phyloP scores from a whole-genome alignment of 2,888 invertebrate species.

The Caenorhabditis wallacei region DNA sequence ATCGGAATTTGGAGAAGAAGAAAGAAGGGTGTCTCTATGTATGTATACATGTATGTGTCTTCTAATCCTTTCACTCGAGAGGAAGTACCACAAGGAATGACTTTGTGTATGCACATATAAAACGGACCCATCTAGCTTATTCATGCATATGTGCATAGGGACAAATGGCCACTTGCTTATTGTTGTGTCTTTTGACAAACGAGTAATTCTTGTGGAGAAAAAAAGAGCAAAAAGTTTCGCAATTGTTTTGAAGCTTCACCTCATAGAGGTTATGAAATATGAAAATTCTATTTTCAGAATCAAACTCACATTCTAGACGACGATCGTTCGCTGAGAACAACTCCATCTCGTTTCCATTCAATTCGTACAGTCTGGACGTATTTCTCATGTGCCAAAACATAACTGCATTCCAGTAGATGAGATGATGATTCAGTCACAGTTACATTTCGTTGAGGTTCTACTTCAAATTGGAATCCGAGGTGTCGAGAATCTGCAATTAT shows the following conservation, averaged over 20 bases:
- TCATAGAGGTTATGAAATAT: neutral
- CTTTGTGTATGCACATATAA: conserved; percentile 10
- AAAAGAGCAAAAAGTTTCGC: neutral
- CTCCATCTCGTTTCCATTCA: conserved; percentile 72
- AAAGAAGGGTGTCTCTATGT: neutral
- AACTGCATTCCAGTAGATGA: conserved; percentile 68
- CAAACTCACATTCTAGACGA: conserved; percentile 51
- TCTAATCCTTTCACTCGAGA: conserved; percentile 18
- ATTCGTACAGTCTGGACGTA: conserved; percentile 61
- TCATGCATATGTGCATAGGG: conserved; percentile 44
- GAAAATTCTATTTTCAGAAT: neutral
- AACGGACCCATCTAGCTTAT: conserved; percentile 15
- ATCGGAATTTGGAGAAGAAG: neutral
- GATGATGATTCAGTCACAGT: conserved; percentile 16
- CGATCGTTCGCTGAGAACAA: conserved; percentile 48
- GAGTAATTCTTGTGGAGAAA: neutral
- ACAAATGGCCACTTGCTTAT: conserved; percentile 4
- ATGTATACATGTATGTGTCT: neutral
- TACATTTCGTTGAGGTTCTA: conserved; percentile 47
- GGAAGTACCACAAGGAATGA: conserved; percentile 11
- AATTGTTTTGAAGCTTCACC: neutral
- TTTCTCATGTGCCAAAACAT: conserved; percentile 64
- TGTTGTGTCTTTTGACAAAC: conserved; percentile 9
- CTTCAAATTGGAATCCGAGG: conserved; percentile 62
- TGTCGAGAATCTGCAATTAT: conserved; percentile 51